Evolutionary conservation across 2,797 vertebrate species (phyloP), one percentile per base, ranked within the genome.

Genomic region (Anas bernieri): DNA sequence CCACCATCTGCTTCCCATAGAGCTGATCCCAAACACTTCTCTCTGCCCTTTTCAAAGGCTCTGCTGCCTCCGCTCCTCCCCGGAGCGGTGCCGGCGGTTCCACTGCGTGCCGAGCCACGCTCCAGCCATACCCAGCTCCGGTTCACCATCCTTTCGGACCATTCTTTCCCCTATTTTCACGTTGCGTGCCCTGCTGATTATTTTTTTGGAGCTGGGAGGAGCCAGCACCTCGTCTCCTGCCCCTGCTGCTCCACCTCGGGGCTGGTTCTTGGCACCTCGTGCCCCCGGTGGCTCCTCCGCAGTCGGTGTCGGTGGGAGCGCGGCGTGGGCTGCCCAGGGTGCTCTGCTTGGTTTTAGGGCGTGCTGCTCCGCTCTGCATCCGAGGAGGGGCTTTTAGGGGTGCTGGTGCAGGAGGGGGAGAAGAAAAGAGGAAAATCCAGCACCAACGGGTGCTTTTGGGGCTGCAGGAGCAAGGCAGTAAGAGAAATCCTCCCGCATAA

Each of bases 1-100:
- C 68, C 91, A 62, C 67, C 91, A 83, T 74, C 66, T 94, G 92
- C 43, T 94, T 93, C 8, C 74, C 92, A 50, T 90, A 91, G 63
- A 90, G 68, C 59, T 12, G 1, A 67, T 78, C 33, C 54, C 54
- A 35, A 69, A 25, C 21, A 10, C 18, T 69, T 52, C 39, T 76
- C 9, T 0, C 18, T 90, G 91, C 54, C 67, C n/a, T 26, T 8
- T 84, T 83, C 90, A 78, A 72, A 93, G 90, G 2, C 54, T 11
- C 16, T 3, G 55, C 72, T 89, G 87, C 75, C 69, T 76, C 78
- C 9, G 0, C 35, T 66, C 52, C 48, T 35, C 70, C 20, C 52
- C 58, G 2, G 31, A 0, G 1, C 5, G 30, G 0, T 21, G 25
- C 43, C 50, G 88, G 81, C 28, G 31, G 70, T 66, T 63, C 64